Conservation (phyloP, 2,113 vertebrate genomes). For the Lamprotornis superbus region DNA sequence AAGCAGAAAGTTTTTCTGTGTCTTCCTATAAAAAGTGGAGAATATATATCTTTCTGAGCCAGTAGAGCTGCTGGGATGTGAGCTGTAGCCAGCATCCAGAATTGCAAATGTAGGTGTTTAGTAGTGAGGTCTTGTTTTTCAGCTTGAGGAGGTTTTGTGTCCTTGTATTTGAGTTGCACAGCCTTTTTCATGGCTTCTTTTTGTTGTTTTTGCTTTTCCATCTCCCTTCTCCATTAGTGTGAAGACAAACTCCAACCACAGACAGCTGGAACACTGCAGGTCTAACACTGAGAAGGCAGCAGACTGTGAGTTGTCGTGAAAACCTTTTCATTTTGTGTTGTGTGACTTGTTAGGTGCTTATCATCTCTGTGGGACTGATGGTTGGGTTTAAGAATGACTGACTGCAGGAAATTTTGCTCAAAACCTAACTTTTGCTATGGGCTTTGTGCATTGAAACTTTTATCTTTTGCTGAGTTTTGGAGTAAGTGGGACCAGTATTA, state of each 20-base stretch:
- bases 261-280: not conserved
- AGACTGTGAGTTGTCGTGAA: not conserved
- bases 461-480: not conserved
- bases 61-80: not conserved
- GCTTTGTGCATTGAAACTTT: not conserved
- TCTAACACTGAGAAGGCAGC: not conserved
- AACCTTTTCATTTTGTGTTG: not conserved
- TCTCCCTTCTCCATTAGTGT: not conserved
- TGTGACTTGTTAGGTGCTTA: not conserved
- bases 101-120: not conserved
- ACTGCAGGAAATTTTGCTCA: not conserved
- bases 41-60: accelerated
- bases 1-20: not conserved
- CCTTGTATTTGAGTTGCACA: not conserved
- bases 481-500: not conserved
- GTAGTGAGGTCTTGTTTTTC: not conserved
- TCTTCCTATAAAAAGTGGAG: accelerated
- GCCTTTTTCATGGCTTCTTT: accelerated
- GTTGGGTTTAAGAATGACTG: not conserved
- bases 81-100: not conserved
- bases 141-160: not conserved
- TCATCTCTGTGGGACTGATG: conserved; percentile 22
- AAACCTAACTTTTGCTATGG: not conserved
- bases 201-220: not conserved
- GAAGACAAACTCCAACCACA: not conserved